Base-by-base conservation (phyloP, 2,888 invertebrate species). In the Lasiommata megera region DNA sequence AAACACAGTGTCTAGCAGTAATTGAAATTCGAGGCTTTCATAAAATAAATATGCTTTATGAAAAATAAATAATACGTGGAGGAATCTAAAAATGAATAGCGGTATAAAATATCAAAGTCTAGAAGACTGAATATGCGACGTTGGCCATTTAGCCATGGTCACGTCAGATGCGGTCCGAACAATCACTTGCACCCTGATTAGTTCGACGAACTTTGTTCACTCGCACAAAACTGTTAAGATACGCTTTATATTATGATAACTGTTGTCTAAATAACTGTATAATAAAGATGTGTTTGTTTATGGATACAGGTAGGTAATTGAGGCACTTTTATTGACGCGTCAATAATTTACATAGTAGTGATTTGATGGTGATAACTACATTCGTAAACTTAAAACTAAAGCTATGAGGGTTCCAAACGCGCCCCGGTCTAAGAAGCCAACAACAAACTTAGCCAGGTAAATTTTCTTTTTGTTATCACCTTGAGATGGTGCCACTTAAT, bases 71-170 rank as follows among this genome's bases (percentile, higher is more conserved):
- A 23, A 17, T 17, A 16, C 31, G 34, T 6, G 36, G 36, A 36
- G 12, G 7, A 36, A 9, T 37, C 6, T 17, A 14, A 8, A 37
- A 37, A 50, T 37, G 34, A 23, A 23, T 50, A 50, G 36, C 48
- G 48, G 48, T 50, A 50, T 50, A 37, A 18, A 36, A 48, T 48
- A 48, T 48, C 18, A 48, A 48, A 48, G 48, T 48, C 48, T 36
- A 48, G 48, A 18, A 48, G 36, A 8, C 34, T 31, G 31, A 17
- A 11, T 5, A 34, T 5, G 11, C 1, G 34, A 14, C 17, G 36
- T 17, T 41, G 18, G 18, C 48, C 31, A n/a, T 55, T 56, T 56
- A 11, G 55, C 56, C 41, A 50, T 56, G 50, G 56, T 56, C 50
- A 43, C 41, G 56, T 41, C 28, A 41, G n/a, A 5, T 36, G 18